A percentile compares a stretch with the other conserved stretches of the same genome.
phyloP scores from a whole-genome alignment of 2,113 vertebrate species.

The Penelope pileata region DNA sequence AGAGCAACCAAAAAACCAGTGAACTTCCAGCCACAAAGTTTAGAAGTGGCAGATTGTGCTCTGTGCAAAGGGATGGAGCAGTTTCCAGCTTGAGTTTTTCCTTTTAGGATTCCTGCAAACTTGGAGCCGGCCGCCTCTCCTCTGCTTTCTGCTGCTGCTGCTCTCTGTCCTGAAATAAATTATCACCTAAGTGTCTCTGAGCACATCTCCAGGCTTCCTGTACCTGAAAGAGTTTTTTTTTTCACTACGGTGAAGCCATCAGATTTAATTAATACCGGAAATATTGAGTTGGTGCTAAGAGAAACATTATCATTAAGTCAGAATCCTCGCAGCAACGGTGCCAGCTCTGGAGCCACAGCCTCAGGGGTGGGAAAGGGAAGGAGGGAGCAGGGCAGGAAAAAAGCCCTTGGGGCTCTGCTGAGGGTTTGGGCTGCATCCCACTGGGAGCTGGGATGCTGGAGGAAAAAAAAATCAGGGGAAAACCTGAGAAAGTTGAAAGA shows the following conservation, averaged over 20 bases:
- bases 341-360: not conserved
- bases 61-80: not conserved
- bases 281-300: conserved; percentile 16
- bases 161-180: not conserved
- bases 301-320: conserved; percentile 13
- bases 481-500: not conserved
- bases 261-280: conserved; percentile 46
- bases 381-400: not conserved
- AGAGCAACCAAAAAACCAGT: not conserved
- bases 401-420: not conserved
- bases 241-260: not conserved
- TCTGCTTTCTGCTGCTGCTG: not conserved
- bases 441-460: not conserved
- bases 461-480: not conserved
- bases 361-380: not conserved
- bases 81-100: not conserved
- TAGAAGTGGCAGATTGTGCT: not conserved
- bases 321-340: not conserved
- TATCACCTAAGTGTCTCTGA: not conserved
- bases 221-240: not conserved
- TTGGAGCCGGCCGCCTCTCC: not conserved
- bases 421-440: not conserved
- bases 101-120: not conserved
- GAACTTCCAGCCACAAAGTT: not conserved
- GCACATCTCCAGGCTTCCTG: conserved; percentile 9